These are phyloP conservation scores for Etheostoma perlongum DNA, from an alignment of 2,797 vertebrate genomes.

Conservation along the genomic window DNA sequence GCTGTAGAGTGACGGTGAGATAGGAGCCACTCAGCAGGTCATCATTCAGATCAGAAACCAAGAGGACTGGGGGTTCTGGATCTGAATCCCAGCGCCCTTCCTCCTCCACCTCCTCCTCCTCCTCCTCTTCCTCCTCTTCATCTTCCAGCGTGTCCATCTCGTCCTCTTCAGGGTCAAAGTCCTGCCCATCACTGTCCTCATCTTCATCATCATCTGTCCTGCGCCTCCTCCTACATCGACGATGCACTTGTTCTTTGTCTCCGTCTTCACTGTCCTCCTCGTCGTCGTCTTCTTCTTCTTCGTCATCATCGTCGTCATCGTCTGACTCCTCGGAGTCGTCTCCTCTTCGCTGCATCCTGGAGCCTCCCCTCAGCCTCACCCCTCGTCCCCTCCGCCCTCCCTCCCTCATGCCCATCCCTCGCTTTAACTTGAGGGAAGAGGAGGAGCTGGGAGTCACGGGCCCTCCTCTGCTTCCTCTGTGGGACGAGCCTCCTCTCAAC, in stretches of 20 bases:
- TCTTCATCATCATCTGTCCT: conserved; percentile 71
- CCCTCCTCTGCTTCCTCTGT: conserved; percentile 69
- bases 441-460: conserved; percentile 47
- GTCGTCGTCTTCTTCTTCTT: conserved; percentile 56
- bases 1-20: conserved; percentile 96
- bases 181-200: conserved; percentile 79
- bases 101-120: conserved; percentile 87
- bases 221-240: conserved; percentile 54
- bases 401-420: conserved; percentile 71
- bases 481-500: conserved; percentile 76
- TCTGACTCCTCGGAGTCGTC: conserved; percentile 84
- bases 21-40: conserved; percentile 93
- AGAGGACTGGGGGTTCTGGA: conserved; percentile 86
- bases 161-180: conserved; percentile 81
- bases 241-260: conserved; percentile 61
- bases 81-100: conserved; percentile 95
- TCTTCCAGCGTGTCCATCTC: conserved; percentile 80
- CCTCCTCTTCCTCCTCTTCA: conserved; percentile 73
- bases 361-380: conserved; percentile 80
- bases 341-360: conserved; percentile 82
- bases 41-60: conserved; percentile 87
- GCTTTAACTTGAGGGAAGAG: conserved; percentile 74
- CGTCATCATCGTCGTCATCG: conserved; percentile 66
- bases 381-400: conserved; percentile 65
- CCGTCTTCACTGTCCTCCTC: conserved; percentile 71